A percentile compares a stretch with the other conserved stretches of the same genome.
These are phyloP conservation scores for Charanyca ferruginea DNA, from an alignment of 2,888 invertebrate species.

Conservation along the genomic window DNA sequence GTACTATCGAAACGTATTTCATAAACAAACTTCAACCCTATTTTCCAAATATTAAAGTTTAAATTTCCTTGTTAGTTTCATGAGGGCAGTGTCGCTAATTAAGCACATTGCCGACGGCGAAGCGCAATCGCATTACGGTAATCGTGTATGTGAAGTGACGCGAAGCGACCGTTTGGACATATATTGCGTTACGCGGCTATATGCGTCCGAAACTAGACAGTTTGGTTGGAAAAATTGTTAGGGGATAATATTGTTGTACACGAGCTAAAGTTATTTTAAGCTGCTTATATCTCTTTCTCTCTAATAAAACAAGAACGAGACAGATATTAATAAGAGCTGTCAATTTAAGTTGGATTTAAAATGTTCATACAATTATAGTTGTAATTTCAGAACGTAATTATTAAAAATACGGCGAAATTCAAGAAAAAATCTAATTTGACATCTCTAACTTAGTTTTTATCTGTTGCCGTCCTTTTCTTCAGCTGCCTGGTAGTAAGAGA, in stretches of 20 bases:
- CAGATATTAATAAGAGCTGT: too few species aligned
- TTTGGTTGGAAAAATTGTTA: constrained; percentile 28
- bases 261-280: too few species aligned
- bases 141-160: constrained; percentile 79
- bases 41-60: not conserved
- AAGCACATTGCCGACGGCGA: constrained; percentile 70
- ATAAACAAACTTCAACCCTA: constrained; percentile 29
- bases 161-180: constrained; percentile 58
- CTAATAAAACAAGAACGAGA: too few species aligned
- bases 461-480: too few species aligned
- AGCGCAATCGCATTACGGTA: constrained; percentile 74
- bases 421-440: too few species aligned
- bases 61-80: constrained; percentile 4
- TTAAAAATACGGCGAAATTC: too few species aligned
- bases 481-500: too few species aligned
- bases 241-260: constrained; percentile 3
- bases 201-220: constrained; percentile 29
- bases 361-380: too few species aligned
- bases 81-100: constrained; percentile 66
- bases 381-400: too few species aligned
- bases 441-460: too few species aligned
- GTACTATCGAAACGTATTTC: constrained; percentile 7
- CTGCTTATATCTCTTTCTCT: too few species aligned
- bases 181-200: constrained; percentile 49
- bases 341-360: too few species aligned